phyloP scores from a whole-genome alignment of 2,797 vertebrate genomes.

The Dendrocincla tyrannina region DNA sequence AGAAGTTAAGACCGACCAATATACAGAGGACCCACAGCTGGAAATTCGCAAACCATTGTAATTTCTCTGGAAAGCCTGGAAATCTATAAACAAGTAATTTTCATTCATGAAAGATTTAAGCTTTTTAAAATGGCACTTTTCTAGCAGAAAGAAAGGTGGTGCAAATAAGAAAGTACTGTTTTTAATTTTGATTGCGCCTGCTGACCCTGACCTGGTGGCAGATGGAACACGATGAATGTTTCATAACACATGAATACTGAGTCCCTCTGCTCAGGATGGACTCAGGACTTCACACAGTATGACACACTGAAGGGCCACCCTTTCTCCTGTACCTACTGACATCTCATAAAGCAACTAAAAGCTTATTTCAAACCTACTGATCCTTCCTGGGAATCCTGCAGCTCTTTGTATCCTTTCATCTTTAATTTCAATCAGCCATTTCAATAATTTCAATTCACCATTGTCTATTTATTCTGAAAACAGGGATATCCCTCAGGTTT shows the following conservation, averaged over 20 bases:
- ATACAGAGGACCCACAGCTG: background rate
- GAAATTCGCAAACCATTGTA: background rate
- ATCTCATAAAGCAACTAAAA: background rate
- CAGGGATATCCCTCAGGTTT: background rate
- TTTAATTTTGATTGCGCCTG: background rate
- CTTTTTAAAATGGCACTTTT: background rate
- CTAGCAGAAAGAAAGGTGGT: background rate
- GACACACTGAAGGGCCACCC: background rate
- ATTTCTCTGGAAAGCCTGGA: background rate
- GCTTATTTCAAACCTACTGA: background rate
- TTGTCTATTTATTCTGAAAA: background rate
- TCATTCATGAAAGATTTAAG: background rate
- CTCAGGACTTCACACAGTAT: background rate
- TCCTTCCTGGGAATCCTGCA: background rate
- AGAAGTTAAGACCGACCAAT: background rate
- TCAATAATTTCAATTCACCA: background rate
- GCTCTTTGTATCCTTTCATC: background rate
- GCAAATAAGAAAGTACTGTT: background rate
- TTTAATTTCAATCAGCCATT: background rate
- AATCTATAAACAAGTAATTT: background rate
- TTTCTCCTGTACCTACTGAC: background rate
- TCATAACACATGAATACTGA: background rate
- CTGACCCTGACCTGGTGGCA: background rate
- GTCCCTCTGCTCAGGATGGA: rapidly evolving
- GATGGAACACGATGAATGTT: background rate